Conservation (phyloP, 2,797 vertebrate species). For the Vespertilio murinus region DNA sequence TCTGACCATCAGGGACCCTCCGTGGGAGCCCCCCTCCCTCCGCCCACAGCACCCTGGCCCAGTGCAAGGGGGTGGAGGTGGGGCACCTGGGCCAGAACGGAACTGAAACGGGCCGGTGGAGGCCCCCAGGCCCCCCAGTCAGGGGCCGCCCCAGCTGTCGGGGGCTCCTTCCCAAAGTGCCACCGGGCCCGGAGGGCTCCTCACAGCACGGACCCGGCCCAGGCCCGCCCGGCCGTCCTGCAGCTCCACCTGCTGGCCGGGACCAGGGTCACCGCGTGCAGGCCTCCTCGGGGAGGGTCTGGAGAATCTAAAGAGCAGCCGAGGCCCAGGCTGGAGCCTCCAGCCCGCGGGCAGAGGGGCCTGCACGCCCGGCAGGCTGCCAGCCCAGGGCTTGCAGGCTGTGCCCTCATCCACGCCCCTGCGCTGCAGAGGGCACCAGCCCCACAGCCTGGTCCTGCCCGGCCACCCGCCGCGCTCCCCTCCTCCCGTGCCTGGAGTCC, state of each 20-base stretch:
- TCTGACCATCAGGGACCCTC: not conserved
- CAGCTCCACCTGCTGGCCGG: not conserved
- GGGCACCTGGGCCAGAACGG: fast-evolving
- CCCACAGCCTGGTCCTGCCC: not conserved
- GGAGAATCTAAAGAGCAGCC: too few relatives aligned
- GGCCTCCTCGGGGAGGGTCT: too few relatives aligned
- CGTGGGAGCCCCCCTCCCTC: not conserved
- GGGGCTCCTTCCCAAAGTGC: not conserved
- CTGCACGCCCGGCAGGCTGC: not conserved
- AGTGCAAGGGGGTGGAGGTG: too few relatives aligned
- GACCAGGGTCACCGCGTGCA: not conserved
- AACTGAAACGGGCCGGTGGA: not conserved
- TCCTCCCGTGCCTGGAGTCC: too few relatives aligned
- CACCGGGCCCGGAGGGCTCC: not conserved
- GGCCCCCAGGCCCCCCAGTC: too few relatives aligned
- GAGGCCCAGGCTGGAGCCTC: not conserved
- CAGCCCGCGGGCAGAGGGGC: not conserved
- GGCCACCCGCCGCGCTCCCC: fast-evolving
- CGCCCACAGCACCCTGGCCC: not conserved
- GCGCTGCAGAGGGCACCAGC: not conserved
- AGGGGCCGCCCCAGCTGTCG: not conserved
- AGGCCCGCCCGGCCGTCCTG: not conserved
- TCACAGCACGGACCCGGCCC: not conserved
- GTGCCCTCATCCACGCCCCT: too few relatives aligned
- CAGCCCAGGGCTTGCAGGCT: not conserved